Percentiles rank a stretch among this genome's conserved stretches.
Conservation (phyloP, 2,888 invertebrate species). For the Ceratothoa steindachneri region DNA sequence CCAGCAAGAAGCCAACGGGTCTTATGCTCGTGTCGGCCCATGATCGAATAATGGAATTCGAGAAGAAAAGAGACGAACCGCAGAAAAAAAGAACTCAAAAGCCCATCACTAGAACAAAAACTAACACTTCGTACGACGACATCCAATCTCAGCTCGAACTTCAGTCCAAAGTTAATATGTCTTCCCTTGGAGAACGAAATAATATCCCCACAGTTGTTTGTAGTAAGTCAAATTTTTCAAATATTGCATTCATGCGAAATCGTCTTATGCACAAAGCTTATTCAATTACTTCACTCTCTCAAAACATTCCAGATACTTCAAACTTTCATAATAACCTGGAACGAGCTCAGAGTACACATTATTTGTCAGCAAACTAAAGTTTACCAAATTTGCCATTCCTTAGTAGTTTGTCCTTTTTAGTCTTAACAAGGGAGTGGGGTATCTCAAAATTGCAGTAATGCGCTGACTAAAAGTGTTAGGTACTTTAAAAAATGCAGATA, state of each 20-base stretch:
- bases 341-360: not conserved
- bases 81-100: conserved; percentile 9
- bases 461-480: too few relatives aligned
- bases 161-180: not conserved
- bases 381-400: conserved; percentile 7
- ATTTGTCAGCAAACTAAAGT: not conserved
- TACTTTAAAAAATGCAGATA: too few relatives aligned
- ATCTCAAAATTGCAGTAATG: too few relatives aligned
- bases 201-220: conserved; percentile 14
- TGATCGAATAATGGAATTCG: conserved; percentile 44
- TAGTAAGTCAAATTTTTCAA: conserved; percentile 26
- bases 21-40: conserved; percentile 41
- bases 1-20: conserved; percentile 32
- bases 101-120: conserved; percentile 31
- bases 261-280: conserved; percentile 5
- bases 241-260: not conserved
- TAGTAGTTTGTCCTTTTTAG: too few relatives aligned
- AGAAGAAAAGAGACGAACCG: conserved; percentile 23
- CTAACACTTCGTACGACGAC: conserved; percentile 11
- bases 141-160: not conserved
- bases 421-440: too few relatives aligned
- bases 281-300: not conserved
- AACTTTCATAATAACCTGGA: not conserved
- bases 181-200: not conserved
- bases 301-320: not conserved